These are phyloP conservation scores for Cacatua alba DNA, from an alignment of 2,113 vertebrate genomes.

Conservation along the genomic window DNA sequence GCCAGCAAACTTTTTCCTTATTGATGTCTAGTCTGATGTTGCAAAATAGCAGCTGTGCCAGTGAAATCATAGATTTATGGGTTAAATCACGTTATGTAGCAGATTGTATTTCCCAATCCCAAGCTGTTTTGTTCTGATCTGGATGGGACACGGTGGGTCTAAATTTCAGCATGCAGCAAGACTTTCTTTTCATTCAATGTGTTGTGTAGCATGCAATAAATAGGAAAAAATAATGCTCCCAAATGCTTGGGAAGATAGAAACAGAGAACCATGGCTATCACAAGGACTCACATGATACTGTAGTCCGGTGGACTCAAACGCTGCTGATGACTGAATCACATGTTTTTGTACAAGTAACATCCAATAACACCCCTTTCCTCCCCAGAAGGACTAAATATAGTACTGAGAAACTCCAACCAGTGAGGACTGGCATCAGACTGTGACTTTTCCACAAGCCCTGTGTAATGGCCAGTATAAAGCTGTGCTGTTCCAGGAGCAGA, in stretches of 20 bases:
- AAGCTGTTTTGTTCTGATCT: background rate
- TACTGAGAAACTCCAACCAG: background rate
- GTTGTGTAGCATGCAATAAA: background rate
- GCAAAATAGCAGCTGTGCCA: conserved; percentile 37
- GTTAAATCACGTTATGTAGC: background rate
- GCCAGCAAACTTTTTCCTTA: conserved; percentile 45
- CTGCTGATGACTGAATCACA: background rate
- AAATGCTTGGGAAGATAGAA: background rate
- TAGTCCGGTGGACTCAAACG: background rate
- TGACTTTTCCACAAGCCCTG: background rate
- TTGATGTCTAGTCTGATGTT: conserved; percentile 16
- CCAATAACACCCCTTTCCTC: background rate
- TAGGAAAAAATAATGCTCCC: background rate
- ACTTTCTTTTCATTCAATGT: rapidly evolving
- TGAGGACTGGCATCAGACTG: background rate
- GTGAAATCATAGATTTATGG: background rate
- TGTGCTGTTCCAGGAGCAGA: background rate
- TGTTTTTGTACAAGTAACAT: conserved; percentile 21
- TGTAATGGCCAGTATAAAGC: rapidly evolving
- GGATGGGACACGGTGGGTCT: background rate
- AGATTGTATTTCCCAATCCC: background rate
- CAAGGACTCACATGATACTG: conserved; percentile 17
- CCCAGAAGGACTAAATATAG: conserved; percentile 23
- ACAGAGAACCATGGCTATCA: background rate
- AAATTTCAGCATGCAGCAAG: background rate